A percentile compares a stretch with the other conserved stretches of the same genome.
These are phyloP conservation scores for Poecilia latipinna DNA, from an alignment of 2,113 vertebrate genomes.

Conservation along the genomic window DNA sequence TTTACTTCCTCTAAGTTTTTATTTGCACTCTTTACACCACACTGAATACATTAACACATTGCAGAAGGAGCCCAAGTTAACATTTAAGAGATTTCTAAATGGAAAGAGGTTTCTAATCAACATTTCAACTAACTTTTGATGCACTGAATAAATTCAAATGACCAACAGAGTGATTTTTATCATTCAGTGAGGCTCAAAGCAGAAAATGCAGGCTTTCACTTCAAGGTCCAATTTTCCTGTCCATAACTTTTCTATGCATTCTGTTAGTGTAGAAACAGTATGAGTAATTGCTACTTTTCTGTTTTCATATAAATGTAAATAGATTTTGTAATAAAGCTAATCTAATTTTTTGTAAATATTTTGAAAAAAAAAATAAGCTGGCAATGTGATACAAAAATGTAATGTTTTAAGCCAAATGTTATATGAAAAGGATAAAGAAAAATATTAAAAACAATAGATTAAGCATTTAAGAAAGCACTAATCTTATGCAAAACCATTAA, in stretches of 20 bases:
- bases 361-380: not conserved
- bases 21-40: not conserved
- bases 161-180: conserved; percentile 19
- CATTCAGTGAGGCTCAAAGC: conserved; percentile 14
- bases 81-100: not conserved
- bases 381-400: not conserved
- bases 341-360: too few species aligned
- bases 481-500: too few species aligned
- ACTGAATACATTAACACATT: too few species aligned
- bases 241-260: conserved; percentile 30
- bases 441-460: not conserved
- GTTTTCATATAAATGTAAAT: not conserved
- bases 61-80: not conserved
- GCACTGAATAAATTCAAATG: not conserved
- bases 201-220: conserved; percentile 23
- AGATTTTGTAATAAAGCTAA: not conserved
- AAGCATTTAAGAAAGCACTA: too few species aligned
- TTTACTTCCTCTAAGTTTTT: not conserved
- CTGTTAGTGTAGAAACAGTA: not conserved
- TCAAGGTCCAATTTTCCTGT: conserved; percentile 46
- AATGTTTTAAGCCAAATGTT: too few species aligned
- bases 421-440: not conserved
- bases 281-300: not conserved
- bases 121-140: not conserved
- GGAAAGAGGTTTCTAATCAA: too few species aligned